Evolutionary conservation across 2,888 invertebrate species (phyloP).

Genomic region (Calameuta idolon): DNA sequence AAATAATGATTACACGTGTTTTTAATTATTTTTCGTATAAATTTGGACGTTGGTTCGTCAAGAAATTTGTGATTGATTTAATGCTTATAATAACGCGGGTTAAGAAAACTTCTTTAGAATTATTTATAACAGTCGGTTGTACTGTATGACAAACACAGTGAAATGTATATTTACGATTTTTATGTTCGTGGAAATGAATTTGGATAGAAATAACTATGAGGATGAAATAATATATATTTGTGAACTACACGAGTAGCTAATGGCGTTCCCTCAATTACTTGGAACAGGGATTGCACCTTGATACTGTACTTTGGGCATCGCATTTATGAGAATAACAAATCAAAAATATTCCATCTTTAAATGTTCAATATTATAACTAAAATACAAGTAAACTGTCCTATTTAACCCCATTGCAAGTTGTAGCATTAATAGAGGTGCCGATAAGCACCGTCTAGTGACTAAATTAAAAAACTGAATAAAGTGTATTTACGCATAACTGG

Average conservation of each 20-base stretch:
- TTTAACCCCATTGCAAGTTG: slow-evolving; percentile 24
- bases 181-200: background rate
- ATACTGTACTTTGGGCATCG: background rate
- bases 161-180: background rate
- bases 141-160: background rate
- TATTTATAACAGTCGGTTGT: background rate
- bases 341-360: slow-evolving; percentile 18
- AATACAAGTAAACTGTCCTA: slow-evolving; percentile 22
- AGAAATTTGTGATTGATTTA: background rate
- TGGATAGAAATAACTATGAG: background rate
- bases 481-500: slow-evolving; percentile 22
- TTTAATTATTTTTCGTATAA: background rate
- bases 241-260: too few species aligned
- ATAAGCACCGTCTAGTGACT: slow-evolving; percentile 17
- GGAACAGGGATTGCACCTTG: background rate
- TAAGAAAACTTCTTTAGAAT: background rate
- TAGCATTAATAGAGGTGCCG: slow-evolving; percentile 24
- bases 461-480: slow-evolving; percentile 22
- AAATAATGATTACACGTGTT: background rate
- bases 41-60: background rate
- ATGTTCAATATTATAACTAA: slow-evolving; percentile 24
- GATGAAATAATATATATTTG: background rate
- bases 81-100: background rate
- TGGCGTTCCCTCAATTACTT: background rate
- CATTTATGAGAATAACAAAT: background rate